These are phyloP conservation scores for Cephus sareptanus DNA, from an alignment of 2,888 invertebrate species.

Conservation along the genomic window DNA sequence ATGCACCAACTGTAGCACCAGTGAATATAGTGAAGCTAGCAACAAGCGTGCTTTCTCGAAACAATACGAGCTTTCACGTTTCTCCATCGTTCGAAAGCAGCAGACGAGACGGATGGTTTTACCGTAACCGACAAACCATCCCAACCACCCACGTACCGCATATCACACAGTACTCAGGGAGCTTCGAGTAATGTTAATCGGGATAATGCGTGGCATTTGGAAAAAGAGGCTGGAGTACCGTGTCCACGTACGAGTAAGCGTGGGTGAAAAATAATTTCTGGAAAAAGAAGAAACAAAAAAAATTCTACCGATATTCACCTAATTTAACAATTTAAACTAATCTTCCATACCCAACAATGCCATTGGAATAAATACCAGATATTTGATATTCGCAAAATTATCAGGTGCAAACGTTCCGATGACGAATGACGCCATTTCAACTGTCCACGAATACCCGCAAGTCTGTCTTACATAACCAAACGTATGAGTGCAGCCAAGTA, in stretches of 20 bases:
- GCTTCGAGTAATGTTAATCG: slow-evolving; percentile 46
- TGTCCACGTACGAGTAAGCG: background rate
- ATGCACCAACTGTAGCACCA: background rate
- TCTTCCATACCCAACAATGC: background rate
- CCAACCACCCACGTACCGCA: background rate
- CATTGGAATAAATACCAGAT: background rate
- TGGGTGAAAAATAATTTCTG: background rate
- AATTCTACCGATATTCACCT: background rate
- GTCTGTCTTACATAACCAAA: background rate
- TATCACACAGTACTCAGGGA: slow-evolving; percentile 30
- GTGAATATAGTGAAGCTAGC: background rate
- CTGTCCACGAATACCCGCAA: background rate
- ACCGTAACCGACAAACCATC: background rate
- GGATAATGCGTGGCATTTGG: slow-evolving; percentile 38
- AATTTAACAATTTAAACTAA: background rate
- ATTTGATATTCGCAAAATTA: background rate
- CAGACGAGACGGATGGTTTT: background rate
- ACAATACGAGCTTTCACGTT: background rate
- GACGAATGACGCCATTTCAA: background rate
- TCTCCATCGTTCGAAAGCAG: background rate
- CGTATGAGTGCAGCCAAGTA: background rate
- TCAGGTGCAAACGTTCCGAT: background rate
- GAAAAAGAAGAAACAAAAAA: background rate
- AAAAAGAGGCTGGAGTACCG: background rate
- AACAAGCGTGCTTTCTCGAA: background rate